A percentile compares a stretch with the other conserved stretches of the same genome.
Evolutionary conservation across 2,888 invertebrate species (phyloP).

Genomic region (Acheta domesticus): DNA sequence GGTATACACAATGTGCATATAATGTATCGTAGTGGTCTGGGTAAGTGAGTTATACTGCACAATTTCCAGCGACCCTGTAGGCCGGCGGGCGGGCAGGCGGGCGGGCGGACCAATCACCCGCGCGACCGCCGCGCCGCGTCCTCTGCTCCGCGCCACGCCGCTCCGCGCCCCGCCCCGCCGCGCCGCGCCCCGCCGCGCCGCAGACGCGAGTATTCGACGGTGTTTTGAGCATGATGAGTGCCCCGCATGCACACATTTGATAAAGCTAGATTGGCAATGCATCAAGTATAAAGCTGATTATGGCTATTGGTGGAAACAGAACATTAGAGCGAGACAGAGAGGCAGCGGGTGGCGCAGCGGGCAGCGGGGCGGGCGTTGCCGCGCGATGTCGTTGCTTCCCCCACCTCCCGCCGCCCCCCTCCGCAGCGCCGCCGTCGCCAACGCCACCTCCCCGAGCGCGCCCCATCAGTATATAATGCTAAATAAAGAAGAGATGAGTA

Average conservation of each 20-base stretch:
- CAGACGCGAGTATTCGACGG: not conserved
- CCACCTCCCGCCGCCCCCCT: not conserved
- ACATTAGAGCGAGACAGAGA: not conserved
- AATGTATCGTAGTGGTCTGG: conserved; percentile 18
- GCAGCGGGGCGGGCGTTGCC: not conserved
- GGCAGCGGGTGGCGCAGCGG: not conserved
- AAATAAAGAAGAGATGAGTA: conserved; percentile 33
- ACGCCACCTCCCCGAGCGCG: not conserved
- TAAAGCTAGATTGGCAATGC: conserved; percentile 38
- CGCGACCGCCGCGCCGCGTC: not conserved
- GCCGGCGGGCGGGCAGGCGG: not conserved
- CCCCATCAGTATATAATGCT: conserved; percentile 19
- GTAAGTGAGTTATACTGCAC: conserved; percentile 18
- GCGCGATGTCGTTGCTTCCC: not conserved
- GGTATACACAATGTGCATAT: conserved; percentile 27
- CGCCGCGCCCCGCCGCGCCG: not conserved
- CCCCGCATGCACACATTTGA: conserved; percentile 35
- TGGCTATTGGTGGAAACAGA: conserved; percentile 23
- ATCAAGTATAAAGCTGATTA: conserved; percentile 37
- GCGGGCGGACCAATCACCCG: not conserved
- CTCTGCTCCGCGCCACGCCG: not conserved
- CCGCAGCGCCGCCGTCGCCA: not conserved
- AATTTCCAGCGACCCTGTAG: conserved; percentile 18
- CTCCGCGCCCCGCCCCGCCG: not conserved
- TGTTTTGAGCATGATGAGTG: not conserved